Conservation (phyloP, 2,113 vertebrate genomes). For the Macrotus californicus region DNA sequence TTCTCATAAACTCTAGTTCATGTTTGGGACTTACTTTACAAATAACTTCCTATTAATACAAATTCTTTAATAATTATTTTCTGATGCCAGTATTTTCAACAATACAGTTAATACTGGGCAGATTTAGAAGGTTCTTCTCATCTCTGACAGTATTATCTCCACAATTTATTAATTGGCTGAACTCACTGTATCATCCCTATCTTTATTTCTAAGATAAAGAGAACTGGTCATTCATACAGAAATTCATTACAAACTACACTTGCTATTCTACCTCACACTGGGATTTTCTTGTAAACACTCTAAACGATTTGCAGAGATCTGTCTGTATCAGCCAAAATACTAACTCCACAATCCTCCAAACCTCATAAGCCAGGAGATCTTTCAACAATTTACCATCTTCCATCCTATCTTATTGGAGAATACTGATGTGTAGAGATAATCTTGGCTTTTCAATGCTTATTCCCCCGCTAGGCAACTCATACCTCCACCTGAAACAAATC, state of each 20-base stretch:
- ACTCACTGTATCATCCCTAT: neutral
- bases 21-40: neutral
- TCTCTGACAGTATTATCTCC: neutral
- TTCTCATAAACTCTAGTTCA: neutral
- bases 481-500: neutral
- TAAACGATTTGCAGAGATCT: neutral
- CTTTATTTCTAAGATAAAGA: neutral
- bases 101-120: neutral
- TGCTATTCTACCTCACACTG: neutral
- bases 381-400: neutral
- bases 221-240: neutral
- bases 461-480: neutral
- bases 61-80: neutral
- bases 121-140: neutral
- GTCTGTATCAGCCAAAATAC: neutral
- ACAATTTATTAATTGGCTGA: neutral
- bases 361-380: neutral
- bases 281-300: neutral
- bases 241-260: neutral
- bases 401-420: neutral
- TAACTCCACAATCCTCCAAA: neutral
- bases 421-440: neutral
- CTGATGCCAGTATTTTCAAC: neutral
- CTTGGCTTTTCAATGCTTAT: neutral
- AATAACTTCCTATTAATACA: neutral